phyloP scores from a whole-genome alignment of 1,140 invertebrate species.

The Papilio polyxenes region DNA sequence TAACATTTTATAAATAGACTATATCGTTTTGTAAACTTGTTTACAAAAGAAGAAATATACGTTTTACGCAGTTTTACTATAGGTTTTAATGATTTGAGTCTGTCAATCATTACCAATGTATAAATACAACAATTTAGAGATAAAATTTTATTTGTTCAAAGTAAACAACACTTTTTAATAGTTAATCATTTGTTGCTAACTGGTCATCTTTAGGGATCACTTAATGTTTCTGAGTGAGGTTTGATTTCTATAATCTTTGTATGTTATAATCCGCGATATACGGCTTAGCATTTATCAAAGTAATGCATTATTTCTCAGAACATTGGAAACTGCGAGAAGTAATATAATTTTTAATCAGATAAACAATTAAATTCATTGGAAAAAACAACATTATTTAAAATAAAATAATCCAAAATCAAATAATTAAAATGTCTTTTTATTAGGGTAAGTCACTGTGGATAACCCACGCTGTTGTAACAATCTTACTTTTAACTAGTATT shows the following conservation, averaged over 20 bases:
- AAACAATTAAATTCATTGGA: background rate
- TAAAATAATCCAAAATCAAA: too few relatives aligned
- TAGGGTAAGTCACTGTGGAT: too few relatives aligned
- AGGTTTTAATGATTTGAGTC: background rate
- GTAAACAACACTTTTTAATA: background rate
- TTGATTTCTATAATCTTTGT: background rate
- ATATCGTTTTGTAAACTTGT: background rate
- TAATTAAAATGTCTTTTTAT: too few relatives aligned
- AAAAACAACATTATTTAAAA: background rate
- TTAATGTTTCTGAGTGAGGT: too few relatives aligned
- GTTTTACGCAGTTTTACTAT: background rate
- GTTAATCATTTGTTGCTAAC: too few relatives aligned
- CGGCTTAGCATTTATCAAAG: background rate
- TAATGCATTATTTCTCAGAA: background rate
- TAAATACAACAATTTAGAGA: background rate
- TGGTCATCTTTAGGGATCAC: too few relatives aligned
- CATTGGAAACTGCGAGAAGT: background rate
- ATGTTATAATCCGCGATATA: background rate
- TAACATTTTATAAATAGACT: background rate
- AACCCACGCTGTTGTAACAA: too few relatives aligned
- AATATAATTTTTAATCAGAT: background rate
- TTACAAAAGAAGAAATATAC: too few relatives aligned
- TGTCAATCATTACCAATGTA: background rate
- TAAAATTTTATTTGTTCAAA: background rate
- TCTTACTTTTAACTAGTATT: too few relatives aligned